Percentiles rank a stretch among this genome's conserved stretches.
Conservation (phyloP, 2,113 vertebrate genomes). For the Barnardius zonarius region DNA sequence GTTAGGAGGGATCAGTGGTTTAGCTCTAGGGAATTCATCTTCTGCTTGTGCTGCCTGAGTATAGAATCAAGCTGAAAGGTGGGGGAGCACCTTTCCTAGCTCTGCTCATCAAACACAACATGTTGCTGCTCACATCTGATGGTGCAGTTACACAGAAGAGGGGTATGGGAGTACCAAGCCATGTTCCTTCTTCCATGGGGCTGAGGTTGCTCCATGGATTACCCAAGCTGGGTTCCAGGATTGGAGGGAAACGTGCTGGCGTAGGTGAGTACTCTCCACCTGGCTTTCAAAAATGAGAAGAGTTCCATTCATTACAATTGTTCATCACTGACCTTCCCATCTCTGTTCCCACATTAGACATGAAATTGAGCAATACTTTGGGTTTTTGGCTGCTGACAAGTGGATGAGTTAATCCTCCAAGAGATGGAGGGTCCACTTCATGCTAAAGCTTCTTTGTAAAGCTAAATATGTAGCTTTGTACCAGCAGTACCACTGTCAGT, state of each 20-base stretch:
- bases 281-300: not conserved
- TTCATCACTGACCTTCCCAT: not conserved
- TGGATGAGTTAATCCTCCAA: not conserved
- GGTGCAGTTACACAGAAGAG: not conserved
- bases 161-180: fast-evolving
- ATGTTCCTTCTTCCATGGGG: not conserved
- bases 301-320: not conserved
- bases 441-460: not conserved
- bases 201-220: not conserved
- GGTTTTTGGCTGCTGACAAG: not conserved
- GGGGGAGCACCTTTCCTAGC: not conserved
- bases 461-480: not conserved
- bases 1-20: not conserved
- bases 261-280: not conserved
- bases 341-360: not conserved
- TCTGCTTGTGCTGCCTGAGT: not conserved
- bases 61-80: not conserved
- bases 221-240: not conserved
- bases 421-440: not conserved
- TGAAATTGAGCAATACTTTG: not conserved
- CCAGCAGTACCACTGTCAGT: not conserved
- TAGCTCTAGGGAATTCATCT: not conserved
- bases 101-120: not conserved
- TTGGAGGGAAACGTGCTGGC: not conserved
- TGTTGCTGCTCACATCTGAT: not conserved